Conservation (phyloP, 2,113 vertebrate genomes). For the Rhombomys opimus region DNA sequence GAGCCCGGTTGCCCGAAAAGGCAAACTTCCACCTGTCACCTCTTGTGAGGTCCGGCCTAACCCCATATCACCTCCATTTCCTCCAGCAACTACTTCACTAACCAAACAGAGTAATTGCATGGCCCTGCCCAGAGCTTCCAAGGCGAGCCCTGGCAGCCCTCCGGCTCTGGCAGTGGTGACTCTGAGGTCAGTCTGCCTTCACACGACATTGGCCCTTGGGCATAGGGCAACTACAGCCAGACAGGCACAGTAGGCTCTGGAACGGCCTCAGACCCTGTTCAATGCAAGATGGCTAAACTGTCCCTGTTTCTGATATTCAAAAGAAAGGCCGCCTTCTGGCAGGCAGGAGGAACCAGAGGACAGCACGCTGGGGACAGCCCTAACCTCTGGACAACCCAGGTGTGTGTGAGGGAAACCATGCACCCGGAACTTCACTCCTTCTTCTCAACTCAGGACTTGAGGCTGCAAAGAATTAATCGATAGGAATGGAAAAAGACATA, state of each 20-base stretch:
- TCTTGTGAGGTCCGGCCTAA: neutral
- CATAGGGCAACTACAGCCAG: neutral
- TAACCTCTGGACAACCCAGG: neutral
- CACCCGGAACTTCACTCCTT: neutral
- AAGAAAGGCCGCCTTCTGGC: conserved; percentile 33
- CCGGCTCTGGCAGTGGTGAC: neutral
- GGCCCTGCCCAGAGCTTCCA: neutral
- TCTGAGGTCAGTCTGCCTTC: neutral
- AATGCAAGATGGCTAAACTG: neutral
- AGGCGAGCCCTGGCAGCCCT: conserved; percentile 16
- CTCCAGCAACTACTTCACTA: conserved; percentile 31
- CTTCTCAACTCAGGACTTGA: neutral
- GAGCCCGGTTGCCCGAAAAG: neutral
- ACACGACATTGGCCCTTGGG: neutral
- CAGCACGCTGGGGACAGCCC: neutral
- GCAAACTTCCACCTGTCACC: neutral
- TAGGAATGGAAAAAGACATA: neutral
- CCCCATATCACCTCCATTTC: neutral
- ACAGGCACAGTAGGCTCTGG: neutral
- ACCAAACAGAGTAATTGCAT: neutral
- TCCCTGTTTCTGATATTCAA: too few relatives aligned
- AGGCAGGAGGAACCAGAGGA: neutral
- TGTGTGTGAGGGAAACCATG: neutral
- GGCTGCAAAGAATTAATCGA: neutral
- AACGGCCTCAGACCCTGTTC: conserved; percentile 42